Evolutionary conservation across 92 coral and sea anemone genomes (phyloP).

Genomic region (Phenganax stokvisi): DNA sequence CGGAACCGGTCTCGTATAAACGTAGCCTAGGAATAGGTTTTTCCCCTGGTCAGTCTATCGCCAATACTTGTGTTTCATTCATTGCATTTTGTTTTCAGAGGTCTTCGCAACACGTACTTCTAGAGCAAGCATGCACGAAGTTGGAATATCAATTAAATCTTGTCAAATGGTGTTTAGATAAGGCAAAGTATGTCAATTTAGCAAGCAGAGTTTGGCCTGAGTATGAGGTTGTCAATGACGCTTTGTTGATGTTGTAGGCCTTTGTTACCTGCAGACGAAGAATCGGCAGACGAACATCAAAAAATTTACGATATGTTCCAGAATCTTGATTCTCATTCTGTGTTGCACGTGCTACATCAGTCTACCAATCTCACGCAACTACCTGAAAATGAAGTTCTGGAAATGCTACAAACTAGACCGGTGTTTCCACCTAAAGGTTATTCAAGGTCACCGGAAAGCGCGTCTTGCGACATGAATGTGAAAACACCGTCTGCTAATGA

Average conservation of each 20-base stretch:
- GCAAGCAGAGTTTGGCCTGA: neutral
- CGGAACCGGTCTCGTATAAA: too few relatives aligned
- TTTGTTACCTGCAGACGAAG: slow-evolving; percentile 69
- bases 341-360: slow-evolving; percentile 83
- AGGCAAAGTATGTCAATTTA: slow-evolving; percentile 60
- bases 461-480: neutral
- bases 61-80: neutral
- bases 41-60: too few relatives aligned
- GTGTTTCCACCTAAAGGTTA: slow-evolving; percentile 51
- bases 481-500: neutral
- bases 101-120: slow-evolving; percentile 49
- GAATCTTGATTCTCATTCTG: slow-evolving; percentile 90
- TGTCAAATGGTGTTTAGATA: slow-evolving; percentile 94
- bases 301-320: slow-evolving; percentile 98
- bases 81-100: slow-evolving; percentile 7
- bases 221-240: neutral
- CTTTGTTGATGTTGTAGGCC: slow-evolving; percentile 47
- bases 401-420: slow-evolving; percentile 73
- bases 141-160: slow-evolving; percentile 93
- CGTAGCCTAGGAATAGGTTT: too few relatives aligned
- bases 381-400: slow-evolving; percentile 89
- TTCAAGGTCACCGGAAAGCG: neutral
- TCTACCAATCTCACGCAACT: slow-evolving; percentile 76
- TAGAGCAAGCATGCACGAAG: slow-evolving; percentile 90
- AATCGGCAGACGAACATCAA: slow-evolving; percentile 74